Percentiles rank a stretch among this genome's conserved stretches.
phyloP scores from a whole-genome alignment of 1,140 invertebrate species.

The Hermetia illucens region DNA sequence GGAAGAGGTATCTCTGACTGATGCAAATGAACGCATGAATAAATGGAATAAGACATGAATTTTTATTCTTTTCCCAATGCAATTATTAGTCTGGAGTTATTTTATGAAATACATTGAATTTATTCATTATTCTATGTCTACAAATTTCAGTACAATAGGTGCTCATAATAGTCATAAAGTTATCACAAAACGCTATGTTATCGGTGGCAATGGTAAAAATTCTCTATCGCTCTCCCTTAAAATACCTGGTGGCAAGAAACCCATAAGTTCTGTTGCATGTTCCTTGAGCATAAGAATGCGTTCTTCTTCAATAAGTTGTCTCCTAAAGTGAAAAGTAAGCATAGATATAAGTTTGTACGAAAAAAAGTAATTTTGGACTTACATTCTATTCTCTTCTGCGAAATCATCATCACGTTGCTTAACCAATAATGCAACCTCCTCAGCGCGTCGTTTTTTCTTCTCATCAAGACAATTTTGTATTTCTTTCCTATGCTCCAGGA shows the following conservation, averaged over 20 bases:
- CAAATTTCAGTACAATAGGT: too few relatives aligned
- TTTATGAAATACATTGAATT: too few relatives aligned
- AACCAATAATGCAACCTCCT: slow-evolving; percentile 4
- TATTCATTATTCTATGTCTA: too few relatives aligned
- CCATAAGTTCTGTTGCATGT: slow-evolving; percentile 7
- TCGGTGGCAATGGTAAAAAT: slow-evolving; percentile 3
- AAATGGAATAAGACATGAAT: too few relatives aligned
- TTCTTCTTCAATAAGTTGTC: slow-evolving; percentile 10
- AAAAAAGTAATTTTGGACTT: background rate
- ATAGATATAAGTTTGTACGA: background rate
- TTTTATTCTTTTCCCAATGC: too few relatives aligned
- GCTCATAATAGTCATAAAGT: too few relatives aligned
- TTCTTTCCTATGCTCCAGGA: slow-evolving; percentile 7
- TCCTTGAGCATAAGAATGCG: slow-evolving; percentile 7
- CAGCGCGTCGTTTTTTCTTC: slow-evolving; percentile 2
- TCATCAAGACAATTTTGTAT: slow-evolving; percentile 8
- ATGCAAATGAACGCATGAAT: too few relatives aligned
- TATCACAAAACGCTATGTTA: too few relatives aligned
- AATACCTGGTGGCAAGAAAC: slow-evolving; percentile 9
- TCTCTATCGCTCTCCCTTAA: slow-evolving; percentile 6
- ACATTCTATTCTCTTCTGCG: slow-evolving; percentile 3
- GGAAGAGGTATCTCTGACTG: too few relatives aligned
- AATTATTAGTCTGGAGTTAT: too few relatives aligned
- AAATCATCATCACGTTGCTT: slow-evolving; percentile 5
- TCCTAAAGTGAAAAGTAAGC: slow-evolving; percentile 5